Evolutionary conservation across 2,888 invertebrate species (phyloP).

Genomic region (Myopa testacea): DNA sequence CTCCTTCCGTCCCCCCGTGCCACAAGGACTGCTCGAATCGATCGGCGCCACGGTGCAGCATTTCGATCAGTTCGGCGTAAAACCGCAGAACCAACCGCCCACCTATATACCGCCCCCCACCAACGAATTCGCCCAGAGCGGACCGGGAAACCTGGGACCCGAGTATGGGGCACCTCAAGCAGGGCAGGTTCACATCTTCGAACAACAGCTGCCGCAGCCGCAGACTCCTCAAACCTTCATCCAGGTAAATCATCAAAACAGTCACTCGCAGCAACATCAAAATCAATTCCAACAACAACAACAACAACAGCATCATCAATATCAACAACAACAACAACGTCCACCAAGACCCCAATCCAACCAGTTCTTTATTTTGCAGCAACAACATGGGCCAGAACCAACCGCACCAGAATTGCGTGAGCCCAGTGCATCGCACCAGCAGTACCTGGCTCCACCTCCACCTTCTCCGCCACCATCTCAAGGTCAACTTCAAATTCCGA

Average conservation of each 20-base stretch:
- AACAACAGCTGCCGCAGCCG: constrained; percentile 60
- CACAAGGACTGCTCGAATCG: constrained; percentile 76
- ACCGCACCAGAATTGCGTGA: constrained; percentile 46
- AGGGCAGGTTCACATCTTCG: constrained; percentile 51
- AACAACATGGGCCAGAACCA: not conserved
- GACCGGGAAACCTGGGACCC: constrained; percentile 47
- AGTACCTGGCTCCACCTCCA: constrained; percentile 50
- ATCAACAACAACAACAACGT: constrained; percentile 26
- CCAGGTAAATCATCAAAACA: constrained; percentile 43
- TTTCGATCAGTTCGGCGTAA: constrained; percentile 73
- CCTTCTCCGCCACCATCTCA: constrained; percentile 45
- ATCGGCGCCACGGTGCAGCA: constrained; percentile 75
- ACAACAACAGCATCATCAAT: constrained; percentile 30
- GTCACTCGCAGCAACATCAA: constrained; percentile 35
- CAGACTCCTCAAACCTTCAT: constrained; percentile 53
- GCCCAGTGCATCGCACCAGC: constrained; percentile 41
- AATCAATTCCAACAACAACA: constrained; percentile 32
- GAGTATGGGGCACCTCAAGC: constrained; percentile 54
- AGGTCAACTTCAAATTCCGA: not conserved
- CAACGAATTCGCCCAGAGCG: constrained; percentile 66
- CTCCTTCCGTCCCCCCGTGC: constrained; percentile 80
- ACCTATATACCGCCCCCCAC: constrained; percentile 76
- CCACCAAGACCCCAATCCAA: constrained; percentile 9
- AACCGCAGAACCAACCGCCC: constrained; percentile 70
- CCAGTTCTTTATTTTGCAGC: no score